Evolutionary conservation across 1,140 invertebrate genomes (phyloP).

Genomic region (Heterodera schachtii): DNA sequence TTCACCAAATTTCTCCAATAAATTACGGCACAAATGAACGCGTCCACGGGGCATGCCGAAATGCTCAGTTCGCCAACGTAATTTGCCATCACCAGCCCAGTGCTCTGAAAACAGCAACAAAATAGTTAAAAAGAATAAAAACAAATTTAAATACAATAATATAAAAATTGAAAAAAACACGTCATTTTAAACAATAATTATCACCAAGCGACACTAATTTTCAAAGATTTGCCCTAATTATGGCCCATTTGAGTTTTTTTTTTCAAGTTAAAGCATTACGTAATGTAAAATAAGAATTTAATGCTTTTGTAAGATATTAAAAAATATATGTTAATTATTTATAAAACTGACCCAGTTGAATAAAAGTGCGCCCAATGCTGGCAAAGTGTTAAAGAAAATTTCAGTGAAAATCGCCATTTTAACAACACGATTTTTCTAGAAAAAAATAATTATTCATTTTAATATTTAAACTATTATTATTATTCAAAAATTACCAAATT

Average conservation of each 20-base stretch:
- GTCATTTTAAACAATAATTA: too few species aligned
- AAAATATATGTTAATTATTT: too few species aligned
- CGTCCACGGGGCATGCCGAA: neutral
- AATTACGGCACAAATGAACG: neutral
- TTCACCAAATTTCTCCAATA: neutral
- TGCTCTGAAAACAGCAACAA: too few species aligned
- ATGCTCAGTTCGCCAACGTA: neutral
- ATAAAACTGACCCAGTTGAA: slow-evolving; percentile 23
- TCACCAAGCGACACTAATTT: too few species aligned
- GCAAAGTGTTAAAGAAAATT: slow-evolving; percentile 16
- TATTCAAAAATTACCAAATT: neutral
- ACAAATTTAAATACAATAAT: neutral
- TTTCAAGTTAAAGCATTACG: too few species aligned
- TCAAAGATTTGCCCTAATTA: too few species aligned
- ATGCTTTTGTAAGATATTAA: too few species aligned
- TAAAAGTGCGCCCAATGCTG: neutral
- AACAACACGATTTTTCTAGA: slow-evolving; percentile 23
- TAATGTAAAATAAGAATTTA: too few species aligned
- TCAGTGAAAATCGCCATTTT: slow-evolving; percentile 14
- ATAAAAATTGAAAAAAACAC: neutral
- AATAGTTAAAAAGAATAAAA: too few species aligned
- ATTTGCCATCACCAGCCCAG: too few species aligned
- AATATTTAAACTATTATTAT: neutral
- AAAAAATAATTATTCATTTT: neutral
- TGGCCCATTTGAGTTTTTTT: too few species aligned